Base-by-base conservation (phyloP, 2,797 vertebrate species). In the Spinibarbus caldwelli region DNA sequence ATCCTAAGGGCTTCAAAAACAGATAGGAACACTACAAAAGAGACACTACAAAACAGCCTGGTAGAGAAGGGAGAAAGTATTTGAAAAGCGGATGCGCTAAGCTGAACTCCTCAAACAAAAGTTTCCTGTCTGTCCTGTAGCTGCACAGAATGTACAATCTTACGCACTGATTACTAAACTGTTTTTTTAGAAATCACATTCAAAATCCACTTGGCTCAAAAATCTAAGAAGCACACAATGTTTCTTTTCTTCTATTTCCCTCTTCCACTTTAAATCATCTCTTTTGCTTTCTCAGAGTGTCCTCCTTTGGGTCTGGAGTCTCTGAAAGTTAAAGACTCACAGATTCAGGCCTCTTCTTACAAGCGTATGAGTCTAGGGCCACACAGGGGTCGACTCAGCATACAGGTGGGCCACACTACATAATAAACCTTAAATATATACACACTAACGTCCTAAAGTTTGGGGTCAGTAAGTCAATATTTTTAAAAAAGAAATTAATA, bases 261-360 rank as follows among this genome's bases (percentile, higher is more conserved):
- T 80, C 54, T 29, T 26, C 10, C 43, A 34, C 54, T 41, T 59
- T 21, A 41, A 57, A 57, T 83, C 5, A 75, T 45, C 4, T 75
- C 11, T 34, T 26, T 34, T 21, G 26, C 3, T 36, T 11, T 86
- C 49, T 64, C 91, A 98, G 97, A 92, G 78, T 98, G 97, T 59
- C 97, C 97, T 34, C 97, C 97, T 0, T 91, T 98, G 91, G 97
- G 97, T 79, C 91, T 98, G 89, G 97, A 98, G 92, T 98, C 97
- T 0, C 93, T 99, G 86, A 92, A 92, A 71, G 96, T 98, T 71
- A 95, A 91, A 87, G 97, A 98, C 90, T 62, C 79, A 1, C 97
- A 97, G 93, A 93, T 99, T 12, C 95, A 92, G 1, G 95, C 97
- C 0, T 99, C 98, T 2, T 98, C 96, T 77, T 95, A 85, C 87